Conservation (phyloP, 2,797 vertebrate genomes). For the Petrocephalus sullivani region DNA sequence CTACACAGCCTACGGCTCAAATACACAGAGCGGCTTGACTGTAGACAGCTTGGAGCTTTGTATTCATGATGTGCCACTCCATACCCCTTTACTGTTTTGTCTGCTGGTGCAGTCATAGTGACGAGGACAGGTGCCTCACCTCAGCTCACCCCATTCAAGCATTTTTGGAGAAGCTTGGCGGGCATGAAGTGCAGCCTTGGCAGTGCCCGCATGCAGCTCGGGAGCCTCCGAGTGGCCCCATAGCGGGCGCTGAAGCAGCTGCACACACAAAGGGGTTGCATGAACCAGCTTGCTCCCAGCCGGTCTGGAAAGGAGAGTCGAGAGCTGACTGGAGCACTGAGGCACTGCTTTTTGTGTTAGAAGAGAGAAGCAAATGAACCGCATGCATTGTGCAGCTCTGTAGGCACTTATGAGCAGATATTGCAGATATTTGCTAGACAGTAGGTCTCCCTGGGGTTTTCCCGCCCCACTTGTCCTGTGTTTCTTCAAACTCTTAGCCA, state of each 20-base stretch:
- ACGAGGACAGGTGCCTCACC: slow-evolving; percentile 2
- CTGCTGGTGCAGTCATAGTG: neutral
- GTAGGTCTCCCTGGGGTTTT: neutral
- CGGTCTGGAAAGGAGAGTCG: neutral
- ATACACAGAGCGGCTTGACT: neutral
- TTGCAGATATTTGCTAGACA: slow-evolving; percentile 9
- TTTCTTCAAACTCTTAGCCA: neutral
- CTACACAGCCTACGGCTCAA: neutral
- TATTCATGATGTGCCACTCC: neutral
- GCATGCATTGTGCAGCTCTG: neutral
- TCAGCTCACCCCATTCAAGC: slow-evolving; percentile 2
- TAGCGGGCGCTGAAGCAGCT: neutral
- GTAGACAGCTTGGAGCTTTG: slow-evolving; percentile 2
- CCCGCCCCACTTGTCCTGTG: neutral
- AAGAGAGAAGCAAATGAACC: neutral
- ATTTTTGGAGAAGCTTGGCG: slow-evolving; percentile 8
- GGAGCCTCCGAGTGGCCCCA: neutral
- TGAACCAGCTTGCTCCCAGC: slow-evolving; percentile 7
- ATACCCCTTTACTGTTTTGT: neutral
- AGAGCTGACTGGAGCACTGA: neutral
- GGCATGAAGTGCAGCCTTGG: neutral
- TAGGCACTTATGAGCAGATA: slow-evolving; percentile 2
- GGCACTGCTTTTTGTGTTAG: slow-evolving; percentile 9
- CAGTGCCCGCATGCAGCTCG: neutral
- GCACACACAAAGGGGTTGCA: neutral